These are phyloP conservation scores for Macrotis lagotis DNA, from an alignment of 2,113 vertebrate genomes.

Conservation along the genomic window DNA sequence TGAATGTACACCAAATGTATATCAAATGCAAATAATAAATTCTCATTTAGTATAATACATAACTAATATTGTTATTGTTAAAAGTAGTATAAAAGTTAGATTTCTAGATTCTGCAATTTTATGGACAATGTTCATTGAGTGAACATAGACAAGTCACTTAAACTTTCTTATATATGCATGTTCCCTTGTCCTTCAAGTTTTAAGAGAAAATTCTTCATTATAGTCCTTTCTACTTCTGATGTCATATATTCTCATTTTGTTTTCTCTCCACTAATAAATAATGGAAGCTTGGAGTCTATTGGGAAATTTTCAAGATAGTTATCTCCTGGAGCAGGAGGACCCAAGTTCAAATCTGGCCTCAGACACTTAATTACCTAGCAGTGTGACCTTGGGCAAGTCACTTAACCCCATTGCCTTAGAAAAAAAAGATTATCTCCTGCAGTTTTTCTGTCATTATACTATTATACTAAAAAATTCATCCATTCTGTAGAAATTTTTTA, in stretches of 20 bases:
- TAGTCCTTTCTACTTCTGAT: neutral
- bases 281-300: conserved; percentile 43
- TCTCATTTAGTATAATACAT: conserved; percentile 56
- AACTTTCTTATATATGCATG: neutral
- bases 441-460: conserved; percentile 19
- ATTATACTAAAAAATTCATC: conserved; percentile 26
- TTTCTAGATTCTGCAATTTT: conserved; percentile 43
- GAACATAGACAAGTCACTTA: neutral
- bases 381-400: too few relatives aligned
- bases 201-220: neutral
- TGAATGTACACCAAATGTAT: too few relatives aligned
- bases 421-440: too few relatives aligned
- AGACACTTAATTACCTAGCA: too few relatives aligned
- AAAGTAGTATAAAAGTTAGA: conserved; percentile 42
- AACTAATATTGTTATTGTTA: conserved; percentile 54
- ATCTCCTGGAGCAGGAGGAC: too few relatives aligned
- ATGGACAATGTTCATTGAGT: conserved; percentile 53
- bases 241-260: conserved; percentile 14
- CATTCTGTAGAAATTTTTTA: conserved; percentile 51
- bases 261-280: conserved; percentile 49
- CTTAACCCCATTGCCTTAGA: too few relatives aligned
- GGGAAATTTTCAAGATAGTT: conserved; percentile 14
- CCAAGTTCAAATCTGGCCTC: too few relatives aligned
- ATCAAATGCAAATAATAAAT: conserved; percentile 18
- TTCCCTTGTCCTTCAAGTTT: neutral